Conservation (phyloP, 2,113 vertebrate genomes). For the Collichthys lucidus region DNA sequence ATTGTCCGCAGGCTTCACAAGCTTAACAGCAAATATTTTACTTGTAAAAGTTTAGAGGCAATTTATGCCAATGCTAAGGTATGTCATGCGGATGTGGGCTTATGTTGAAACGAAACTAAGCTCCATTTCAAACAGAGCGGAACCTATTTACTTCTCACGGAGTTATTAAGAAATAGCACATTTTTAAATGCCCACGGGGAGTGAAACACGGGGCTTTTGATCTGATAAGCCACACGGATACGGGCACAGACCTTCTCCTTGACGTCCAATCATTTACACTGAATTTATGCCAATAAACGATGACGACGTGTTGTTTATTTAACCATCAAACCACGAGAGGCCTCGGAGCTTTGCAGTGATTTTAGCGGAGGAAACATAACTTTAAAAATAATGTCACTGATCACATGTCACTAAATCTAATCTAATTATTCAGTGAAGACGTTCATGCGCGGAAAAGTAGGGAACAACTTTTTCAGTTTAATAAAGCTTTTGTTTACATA, state of each 20-base stretch:
- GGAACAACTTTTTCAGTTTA: slow-evolving; percentile 1
- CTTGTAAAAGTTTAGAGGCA: neutral
- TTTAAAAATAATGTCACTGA: slow-evolving; percentile 3
- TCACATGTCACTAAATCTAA: neutral
- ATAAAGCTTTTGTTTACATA: neutral
- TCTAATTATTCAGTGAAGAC: neutral
- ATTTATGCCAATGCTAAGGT: neutral
- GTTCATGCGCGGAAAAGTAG: neutral
- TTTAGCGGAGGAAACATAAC: slow-evolving; percentile 7
- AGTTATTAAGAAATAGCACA: slow-evolving; percentile 1
- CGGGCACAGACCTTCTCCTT: neutral
- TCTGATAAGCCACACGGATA: slow-evolving; percentile 40
- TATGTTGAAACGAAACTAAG: neutral
- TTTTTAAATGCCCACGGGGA: slow-evolving; percentile 22
- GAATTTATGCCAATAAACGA: slow-evolving; percentile 56
- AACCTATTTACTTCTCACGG: slow-evolving; percentile 12
- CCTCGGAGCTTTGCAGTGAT: slow-evolving; percentile 17
- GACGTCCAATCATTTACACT: slow-evolving; percentile 19
- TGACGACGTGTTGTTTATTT: slow-evolving; percentile 70
- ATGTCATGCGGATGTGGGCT: neutral
- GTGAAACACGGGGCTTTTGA: slow-evolving; percentile 16
- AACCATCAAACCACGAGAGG: slow-evolving; percentile 44
- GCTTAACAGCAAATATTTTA: neutral
- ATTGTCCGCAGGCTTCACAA: no score
- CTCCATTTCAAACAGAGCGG: neutral